Conservation (phyloP, 2,888 invertebrate species). For the Conchocele bisecta region DNA sequence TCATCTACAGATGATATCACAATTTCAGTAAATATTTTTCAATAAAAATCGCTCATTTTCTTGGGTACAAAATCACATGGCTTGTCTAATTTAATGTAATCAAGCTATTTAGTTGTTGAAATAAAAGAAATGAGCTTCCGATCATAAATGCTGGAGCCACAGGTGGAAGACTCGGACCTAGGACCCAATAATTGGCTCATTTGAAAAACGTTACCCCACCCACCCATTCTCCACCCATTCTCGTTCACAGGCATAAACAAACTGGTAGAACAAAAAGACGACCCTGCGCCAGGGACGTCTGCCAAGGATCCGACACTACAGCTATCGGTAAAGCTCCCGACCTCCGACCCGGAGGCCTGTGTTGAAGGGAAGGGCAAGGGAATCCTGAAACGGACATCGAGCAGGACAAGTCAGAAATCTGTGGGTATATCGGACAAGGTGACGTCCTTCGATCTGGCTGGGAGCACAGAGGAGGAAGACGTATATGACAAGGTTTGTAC, state of each 20-base stretch:
- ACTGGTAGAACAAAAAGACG: slow-evolving; percentile 27
- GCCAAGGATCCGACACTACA: not conserved
- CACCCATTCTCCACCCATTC: too few species aligned
- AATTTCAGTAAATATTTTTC: too few species aligned
- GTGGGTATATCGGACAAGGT: slow-evolving; percentile 30
- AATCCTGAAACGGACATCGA: slow-evolving; percentile 12
- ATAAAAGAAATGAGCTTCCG: slow-evolving; percentile 39
- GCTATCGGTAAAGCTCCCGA: not conserved
- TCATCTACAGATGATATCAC: too few species aligned
- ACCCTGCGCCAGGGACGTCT: too few species aligned
- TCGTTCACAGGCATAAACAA: slow-evolving; percentile 25
- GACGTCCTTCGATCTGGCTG: not conserved
- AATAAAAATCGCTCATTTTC: too few species aligned
- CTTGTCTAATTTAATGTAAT: too few species aligned
- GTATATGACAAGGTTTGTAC: slow-evolving; percentile 48
- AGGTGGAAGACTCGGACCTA: too few species aligned
- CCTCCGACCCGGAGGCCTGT: not conserved
- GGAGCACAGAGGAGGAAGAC: slow-evolving; percentile 20
- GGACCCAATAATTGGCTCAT: too few species aligned
- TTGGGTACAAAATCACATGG: too few species aligned
- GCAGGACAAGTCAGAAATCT: not conserved
- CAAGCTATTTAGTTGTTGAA: slow-evolving; percentile 18
- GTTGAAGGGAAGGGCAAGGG: slow-evolving; percentile 19
- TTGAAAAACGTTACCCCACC: too few species aligned
- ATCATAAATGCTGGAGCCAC: too few species aligned